Base-by-base conservation (phyloP, 2,888 invertebrate genomes). In the Spicauda simplicius region DNA sequence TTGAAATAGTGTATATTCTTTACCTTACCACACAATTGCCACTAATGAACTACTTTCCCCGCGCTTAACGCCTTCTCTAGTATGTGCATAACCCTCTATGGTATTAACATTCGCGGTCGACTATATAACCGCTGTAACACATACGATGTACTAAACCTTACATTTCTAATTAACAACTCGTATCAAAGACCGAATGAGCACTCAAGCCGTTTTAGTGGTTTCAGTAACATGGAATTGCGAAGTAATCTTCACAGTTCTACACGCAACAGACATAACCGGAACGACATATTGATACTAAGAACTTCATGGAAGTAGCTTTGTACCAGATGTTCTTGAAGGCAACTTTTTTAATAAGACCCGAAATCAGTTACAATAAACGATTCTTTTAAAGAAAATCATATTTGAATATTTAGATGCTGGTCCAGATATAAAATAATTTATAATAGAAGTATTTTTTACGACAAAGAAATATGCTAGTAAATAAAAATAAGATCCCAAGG, bases 81-180 rank as follows among this genome's bases (percentile, higher is more conserved):
- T 25, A 25, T 5, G 25, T 5, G 2, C 18, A 18, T 7, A 10
- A n/a, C 16, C 16, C 50, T 2, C 50, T n/a, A n/a, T 18, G 50
- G 50, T 10, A 10, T 50, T 50, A 50, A n/a, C 50, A 45, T 45
- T 50, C 50, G 18, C 18, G 50, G 50, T 50, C 18, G 50, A 50
- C 50, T 16, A 18, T 50, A 50, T 18, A 50, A 50, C 50, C 18
- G 10, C 50, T 50, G 18, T 18, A 10, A 50, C 18, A 16, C 48
- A 37, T 2, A 48, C 16, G 10, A 10, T 10, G 10, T 50, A 50
- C 18, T 50, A 50, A 18, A 18, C 50, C 10, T 50, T 18, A 18
- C 50, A 50, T 50, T 18, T 50, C 50, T 50, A 16, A 50, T 50
- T 50, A 50, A 50, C 50, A 50, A 50, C 50, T 50, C 50, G 10